A percentile compares a stretch with the other conserved stretches of the same genome.
These are phyloP conservation scores for Hydropsyche tenuis DNA, from an alignment of 1,140 invertebrate genomes.

Conservation along the genomic window DNA sequence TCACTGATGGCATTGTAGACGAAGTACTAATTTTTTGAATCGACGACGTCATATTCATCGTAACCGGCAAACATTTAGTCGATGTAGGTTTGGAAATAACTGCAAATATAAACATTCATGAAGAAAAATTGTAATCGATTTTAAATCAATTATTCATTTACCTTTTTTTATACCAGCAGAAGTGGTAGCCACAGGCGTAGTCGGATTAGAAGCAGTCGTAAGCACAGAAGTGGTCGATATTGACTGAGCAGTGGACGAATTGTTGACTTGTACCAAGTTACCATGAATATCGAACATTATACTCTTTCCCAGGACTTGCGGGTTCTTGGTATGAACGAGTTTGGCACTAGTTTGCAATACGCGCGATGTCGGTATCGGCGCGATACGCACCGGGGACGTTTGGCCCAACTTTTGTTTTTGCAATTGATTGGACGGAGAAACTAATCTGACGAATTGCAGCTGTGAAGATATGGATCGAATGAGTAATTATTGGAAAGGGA, in stretches of 20 bases:
- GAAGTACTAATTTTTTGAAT: conserved; percentile 29
- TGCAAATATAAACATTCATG: conserved; percentile 37
- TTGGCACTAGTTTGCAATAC: conserved; percentile 16
- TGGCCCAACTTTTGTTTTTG: conserved; percentile 35
- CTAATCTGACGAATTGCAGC: conserved; percentile 76
- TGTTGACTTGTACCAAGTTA: background rate
- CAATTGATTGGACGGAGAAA: conserved; percentile 59
- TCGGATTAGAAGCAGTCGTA: too few species aligned
- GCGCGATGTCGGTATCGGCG: conserved; percentile 46
- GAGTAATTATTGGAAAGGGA: conserved; percentile 33
- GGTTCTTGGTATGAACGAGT: background rate
- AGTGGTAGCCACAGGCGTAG: background rate
- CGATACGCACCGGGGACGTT: conserved; percentile 26
- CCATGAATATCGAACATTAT: conserved; percentile 27
- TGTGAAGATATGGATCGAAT: conserved; percentile 52
- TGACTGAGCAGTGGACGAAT: too few species aligned
- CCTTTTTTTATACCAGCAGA: background rate
- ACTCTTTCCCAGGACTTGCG: conserved; percentile 4
- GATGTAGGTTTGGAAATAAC: conserved; percentile 51
- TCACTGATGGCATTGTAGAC: background rate
- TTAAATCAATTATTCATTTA: background rate
- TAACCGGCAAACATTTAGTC: conserved; percentile 54
- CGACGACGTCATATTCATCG: conserved; percentile 39
- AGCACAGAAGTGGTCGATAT: too few species aligned
- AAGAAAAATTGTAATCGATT: background rate